A percentile compares a stretch with the other conserved stretches of the same genome.
Evolutionary conservation across 2,113 vertebrate genomes (phyloP).

Genomic region (Corvus cornix): DNA sequence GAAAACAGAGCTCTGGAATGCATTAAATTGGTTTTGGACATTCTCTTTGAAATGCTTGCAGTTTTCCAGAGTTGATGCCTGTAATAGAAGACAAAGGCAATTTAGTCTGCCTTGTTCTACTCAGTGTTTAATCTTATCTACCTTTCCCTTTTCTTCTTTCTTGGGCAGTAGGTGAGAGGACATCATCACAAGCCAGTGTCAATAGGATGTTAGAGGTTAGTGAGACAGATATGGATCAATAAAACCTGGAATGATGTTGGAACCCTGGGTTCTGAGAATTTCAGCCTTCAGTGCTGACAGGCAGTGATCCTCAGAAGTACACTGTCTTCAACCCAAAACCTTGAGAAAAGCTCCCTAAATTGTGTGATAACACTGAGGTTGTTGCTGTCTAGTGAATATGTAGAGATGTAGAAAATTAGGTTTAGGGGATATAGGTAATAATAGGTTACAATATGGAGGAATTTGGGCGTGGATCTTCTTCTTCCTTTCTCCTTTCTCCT

Average conservation of each 20-base stretch:
- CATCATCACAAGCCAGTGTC: neutral
- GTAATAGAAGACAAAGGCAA: neutral
- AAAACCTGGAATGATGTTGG: neutral
- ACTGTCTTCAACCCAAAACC: too few relatives aligned
- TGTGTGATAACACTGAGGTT: too few relatives aligned
- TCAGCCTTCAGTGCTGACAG: too few relatives aligned
- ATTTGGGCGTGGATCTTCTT: too few relatives aligned
- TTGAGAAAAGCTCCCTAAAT: too few relatives aligned
- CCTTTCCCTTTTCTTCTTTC: neutral
- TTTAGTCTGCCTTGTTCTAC: neutral
- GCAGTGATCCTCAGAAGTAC: too few relatives aligned
- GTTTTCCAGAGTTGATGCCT: neutral
- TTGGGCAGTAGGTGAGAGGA: neutral
- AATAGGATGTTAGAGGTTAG: neutral
- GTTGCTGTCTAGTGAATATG: too few relatives aligned
- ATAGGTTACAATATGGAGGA: too few relatives aligned
- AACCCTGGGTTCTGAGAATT: too few relatives aligned
- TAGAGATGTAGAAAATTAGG: too few relatives aligned
- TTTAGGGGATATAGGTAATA: too few relatives aligned
- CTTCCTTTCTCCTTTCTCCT: too few relatives aligned
- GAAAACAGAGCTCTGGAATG: neutral
- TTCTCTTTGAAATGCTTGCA: neutral
- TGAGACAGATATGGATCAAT: neutral
- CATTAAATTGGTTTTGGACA: neutral
- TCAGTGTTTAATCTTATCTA: neutral